phyloP scores from a whole-genome alignment of 2,113 vertebrate genomes.

The Heloderma charlesbogerti region DNA sequence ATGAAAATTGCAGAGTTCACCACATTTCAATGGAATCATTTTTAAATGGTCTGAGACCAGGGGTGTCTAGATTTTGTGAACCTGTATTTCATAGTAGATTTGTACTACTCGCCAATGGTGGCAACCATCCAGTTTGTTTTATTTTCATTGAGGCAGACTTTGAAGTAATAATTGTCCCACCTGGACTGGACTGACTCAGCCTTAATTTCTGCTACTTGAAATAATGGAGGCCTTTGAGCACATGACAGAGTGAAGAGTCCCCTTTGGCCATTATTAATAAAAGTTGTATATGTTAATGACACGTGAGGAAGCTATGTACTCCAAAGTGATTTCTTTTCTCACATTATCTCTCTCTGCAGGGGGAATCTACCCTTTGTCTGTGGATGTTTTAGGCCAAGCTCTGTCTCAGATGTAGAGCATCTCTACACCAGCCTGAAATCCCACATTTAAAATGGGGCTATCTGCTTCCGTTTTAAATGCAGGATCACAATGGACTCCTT shows the following conservation, averaged over 20 bases:
- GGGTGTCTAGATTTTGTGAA: neutral
- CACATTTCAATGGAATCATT: neutral
- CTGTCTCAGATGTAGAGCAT: no score
- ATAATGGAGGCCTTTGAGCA: neutral
- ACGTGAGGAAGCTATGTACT: neutral
- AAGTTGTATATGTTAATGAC: neutral
- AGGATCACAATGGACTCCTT: no score
- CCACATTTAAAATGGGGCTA: no score
- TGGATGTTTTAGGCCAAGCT: neutral
- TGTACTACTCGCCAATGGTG: neutral
- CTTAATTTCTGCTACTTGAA: conserved; percentile 24
- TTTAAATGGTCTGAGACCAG: neutral
- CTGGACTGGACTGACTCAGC: neutral
- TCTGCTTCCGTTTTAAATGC: no score
- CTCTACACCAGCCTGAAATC: no score
- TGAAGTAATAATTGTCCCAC: conserved; percentile 6
- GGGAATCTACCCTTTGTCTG: neutral
- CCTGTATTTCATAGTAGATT: neutral
- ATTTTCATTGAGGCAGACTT: conserved; percentile 20
- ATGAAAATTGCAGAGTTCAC: neutral
- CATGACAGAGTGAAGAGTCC: neutral
- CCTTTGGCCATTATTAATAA: conserved; percentile 4
- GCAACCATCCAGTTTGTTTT: neutral
- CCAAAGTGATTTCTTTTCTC: neutral
- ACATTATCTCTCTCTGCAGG: neutral